Base-by-base conservation (phyloP, 2,888 invertebrate species). In the Elysia crispata region DNA sequence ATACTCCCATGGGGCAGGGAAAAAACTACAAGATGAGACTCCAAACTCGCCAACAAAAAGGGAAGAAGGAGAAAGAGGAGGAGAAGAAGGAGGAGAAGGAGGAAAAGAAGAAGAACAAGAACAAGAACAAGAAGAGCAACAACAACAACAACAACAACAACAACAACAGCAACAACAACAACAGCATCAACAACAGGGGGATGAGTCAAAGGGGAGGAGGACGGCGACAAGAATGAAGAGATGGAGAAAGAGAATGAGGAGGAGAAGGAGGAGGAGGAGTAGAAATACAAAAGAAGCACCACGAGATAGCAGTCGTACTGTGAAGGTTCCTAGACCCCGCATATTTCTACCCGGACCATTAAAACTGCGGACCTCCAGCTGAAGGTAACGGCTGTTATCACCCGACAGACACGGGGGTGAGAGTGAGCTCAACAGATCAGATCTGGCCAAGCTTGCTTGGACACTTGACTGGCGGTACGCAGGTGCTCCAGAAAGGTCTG, bases 351-450 rank as follows among this genome's bases (percentile, higher is more conserved):
- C 66, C 30, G 28, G 15, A 66, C n/a, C 25, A 25, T 25, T 5
- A n/a, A 66, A 11, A 5, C 18, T 20, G 20, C 18, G 41, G 41
- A 41, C 8, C 1, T 41, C 33, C 33, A 66, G 28, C 66, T 15
- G 30, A n/a, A 41, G 18, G 69, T 30, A 41, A 20, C 33, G 15
- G 67, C 8, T 31, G 15, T 15, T 11, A 41, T 30, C 30, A n/a
- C 33, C 20, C 33, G 41, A 41, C n/a, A 31, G 41, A 41, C 31
- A 41, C n/a, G 31, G 41, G 31, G 41, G 69, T 33, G 69, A 30
- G 69, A 69, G 69, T 30, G 30, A 69, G 69, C n/a, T 31, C 31
- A 41, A 31, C 30, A 69, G 69, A 31, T 31, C n/a, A 31, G 15
- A 0, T 28, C 18, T 23, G n/a, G 41, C 41, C 41, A 41, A 11